Evolutionary conservation across 2,797 vertebrate species (phyloP).

Genomic region (Lemur catta): DNA sequence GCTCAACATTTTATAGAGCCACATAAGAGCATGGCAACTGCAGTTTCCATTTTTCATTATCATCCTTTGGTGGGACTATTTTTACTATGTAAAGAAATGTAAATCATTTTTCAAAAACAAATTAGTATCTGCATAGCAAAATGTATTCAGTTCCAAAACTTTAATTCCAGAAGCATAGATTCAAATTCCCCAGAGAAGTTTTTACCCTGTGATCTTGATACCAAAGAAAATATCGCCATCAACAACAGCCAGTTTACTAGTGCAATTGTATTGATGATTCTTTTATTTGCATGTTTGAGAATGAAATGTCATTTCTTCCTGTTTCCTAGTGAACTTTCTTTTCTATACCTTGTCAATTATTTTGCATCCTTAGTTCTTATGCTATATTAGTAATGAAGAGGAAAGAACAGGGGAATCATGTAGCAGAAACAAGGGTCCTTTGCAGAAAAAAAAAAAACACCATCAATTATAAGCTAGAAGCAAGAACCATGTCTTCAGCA

Average conservation of each 20-base stretch:
- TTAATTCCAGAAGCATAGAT: neutral
- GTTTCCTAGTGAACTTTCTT: neutral
- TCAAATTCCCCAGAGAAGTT: neutral
- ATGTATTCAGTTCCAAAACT: neutral
- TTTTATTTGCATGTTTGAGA: neutral
- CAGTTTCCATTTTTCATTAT: neutral
- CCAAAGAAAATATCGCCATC: neutral
- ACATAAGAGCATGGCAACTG: neutral
- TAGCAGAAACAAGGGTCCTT: neutral
- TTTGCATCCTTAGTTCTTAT: neutral
- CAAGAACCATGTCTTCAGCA: neutral
- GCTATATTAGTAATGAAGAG: neutral
- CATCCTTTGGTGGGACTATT: neutral
- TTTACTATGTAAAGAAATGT: conserved; percentile 43
- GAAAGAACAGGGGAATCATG: neutral
- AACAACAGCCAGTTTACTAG: neutral
- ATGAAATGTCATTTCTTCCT: neutral
- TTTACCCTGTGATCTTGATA: neutral
- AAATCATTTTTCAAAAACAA: neutral
- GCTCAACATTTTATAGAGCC: neutral
- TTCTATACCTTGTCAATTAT: neutral
- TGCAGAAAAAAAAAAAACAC: neutral
- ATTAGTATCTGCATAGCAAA: conserved; percentile 5
- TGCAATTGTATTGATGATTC: neutral
- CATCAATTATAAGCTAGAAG: neutral